Evolutionary conservation across 2,797 vertebrate genomes (phyloP).

Genomic region (Bucorvus abyssinicus): DNA sequence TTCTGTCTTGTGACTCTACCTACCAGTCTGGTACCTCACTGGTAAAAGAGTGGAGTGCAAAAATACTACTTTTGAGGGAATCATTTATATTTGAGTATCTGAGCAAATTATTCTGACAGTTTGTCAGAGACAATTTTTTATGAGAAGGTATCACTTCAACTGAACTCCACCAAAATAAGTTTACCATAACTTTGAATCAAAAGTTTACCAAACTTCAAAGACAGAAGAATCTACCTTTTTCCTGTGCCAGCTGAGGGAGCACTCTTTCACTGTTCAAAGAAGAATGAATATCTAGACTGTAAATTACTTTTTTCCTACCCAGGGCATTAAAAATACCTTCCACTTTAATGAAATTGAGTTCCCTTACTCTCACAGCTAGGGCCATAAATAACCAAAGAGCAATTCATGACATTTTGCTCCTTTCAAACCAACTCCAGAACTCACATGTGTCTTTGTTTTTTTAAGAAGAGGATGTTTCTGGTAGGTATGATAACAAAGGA

Average conservation of each 20-base stretch:
- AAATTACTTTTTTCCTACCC: not conserved
- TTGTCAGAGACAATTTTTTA: not conserved
- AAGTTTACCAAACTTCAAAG: not conserved
- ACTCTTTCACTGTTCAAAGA: not conserved
- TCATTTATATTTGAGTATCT: too few relatives aligned
- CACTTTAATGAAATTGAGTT: not conserved
- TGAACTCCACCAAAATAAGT: not conserved
- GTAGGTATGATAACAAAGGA: not conserved
- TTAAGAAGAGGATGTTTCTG: not conserved
- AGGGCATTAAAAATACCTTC: not conserved
- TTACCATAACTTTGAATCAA: not conserved
- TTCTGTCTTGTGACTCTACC: not conserved
- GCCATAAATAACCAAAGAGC: not conserved
- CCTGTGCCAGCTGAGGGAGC: not conserved
- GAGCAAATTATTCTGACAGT: not conserved
- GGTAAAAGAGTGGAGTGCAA: not conserved
- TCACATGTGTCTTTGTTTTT: accelerated
- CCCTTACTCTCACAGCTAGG: not conserved
- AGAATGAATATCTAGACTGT: not conserved
- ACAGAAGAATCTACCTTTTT: not conserved
- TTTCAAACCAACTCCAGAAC: not conserved
- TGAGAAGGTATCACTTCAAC: not conserved
- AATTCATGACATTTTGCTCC: not conserved
- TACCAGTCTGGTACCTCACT: not conserved
- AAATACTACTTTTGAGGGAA: too few relatives aligned